Base-by-base conservation (phyloP, 2,797 vertebrate species). In the Yasuhikotakia modesta region DNA sequence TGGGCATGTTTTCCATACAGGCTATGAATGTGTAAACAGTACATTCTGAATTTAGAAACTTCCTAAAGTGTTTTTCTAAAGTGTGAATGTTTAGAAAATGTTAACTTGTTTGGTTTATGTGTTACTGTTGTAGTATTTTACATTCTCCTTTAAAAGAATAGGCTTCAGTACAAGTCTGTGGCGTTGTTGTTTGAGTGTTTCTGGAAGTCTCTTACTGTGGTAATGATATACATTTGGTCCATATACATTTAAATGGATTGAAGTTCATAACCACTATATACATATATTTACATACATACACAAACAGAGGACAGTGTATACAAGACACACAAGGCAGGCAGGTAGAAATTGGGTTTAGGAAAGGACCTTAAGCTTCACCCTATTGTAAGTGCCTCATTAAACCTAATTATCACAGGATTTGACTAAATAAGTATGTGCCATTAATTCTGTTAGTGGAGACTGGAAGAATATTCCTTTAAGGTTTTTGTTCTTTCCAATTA, bases 1-100 rank as follows among this genome's bases (percentile, higher is more conserved):
- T 27, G 27, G 10, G 27, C 19, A 66, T 80, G 78, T 39, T 69
- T 69, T 71, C 64, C 68, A 63, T n/a, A 19, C 4, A 67, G 19
- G 19, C 65, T 65, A 63, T 80, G 76, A 82, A 76, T 82, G 76
- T 81, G 50, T 53, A 76, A 66, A 17, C 39, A 43, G 7, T 43
- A 24, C 50, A 53, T 16, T 69, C 70, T 64, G 58, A 53, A n/a
- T 57, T 76, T 76, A 70, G 43, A 48, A 55, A 39, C 46, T 27
- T 16, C 60, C n/a, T 61, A 45, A 24, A 7, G 11, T 48, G 16
- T 61, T 48, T 64, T 63, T 45, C 11, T 24, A 4, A 12, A 22
- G 24, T 60, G 24, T 65, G 4, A 53, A 17, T 5, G n/a, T 66
- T 70, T 65, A 24, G 22, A 58, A 27, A 12, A 64, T 1, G 22